Conservation (phyloP, 1,140 invertebrate genomes). For the Drosophila ironensis region DNA sequence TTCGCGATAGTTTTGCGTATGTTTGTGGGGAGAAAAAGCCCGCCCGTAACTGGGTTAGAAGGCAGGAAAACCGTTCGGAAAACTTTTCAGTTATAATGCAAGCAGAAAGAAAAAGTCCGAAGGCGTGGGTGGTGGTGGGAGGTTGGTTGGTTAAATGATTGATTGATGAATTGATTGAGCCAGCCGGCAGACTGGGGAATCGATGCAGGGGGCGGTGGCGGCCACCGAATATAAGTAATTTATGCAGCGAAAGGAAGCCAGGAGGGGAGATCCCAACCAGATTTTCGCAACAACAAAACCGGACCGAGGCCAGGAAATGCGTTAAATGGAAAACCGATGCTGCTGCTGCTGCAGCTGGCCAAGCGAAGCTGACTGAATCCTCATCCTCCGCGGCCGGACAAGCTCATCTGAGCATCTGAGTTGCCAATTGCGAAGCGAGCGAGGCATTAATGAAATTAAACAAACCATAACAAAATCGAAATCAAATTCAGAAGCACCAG, state of each 20-base stretch:
- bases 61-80: conserved; percentile 31
- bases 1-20: conserved; percentile 10
- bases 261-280: not conserved
- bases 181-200: not conserved
- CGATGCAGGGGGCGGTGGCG: too few relatives aligned
- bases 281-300: conserved; percentile 3
- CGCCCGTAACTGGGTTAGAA: conserved; percentile 63
- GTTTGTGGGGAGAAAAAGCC: conserved; percentile 23
- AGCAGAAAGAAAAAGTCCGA: conserved; percentile 4
- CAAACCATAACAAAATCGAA: conserved; percentile 61
- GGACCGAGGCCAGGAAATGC: conserved; percentile 25
- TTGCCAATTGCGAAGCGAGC: conserved; percentile 35
- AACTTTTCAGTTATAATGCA: not conserved
- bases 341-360: not conserved
- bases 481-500: conserved; percentile 24
- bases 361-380: conserved; percentile 6
- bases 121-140: conserved; percentile 27
- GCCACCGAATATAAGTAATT: conserved; percentile 20
- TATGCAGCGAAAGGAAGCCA: conserved; percentile 25
- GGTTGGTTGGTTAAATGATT: conserved; percentile 65
- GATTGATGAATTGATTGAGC: conserved; percentile 43
- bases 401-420: conserved; percentile 16
- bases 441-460: conserved; percentile 60
- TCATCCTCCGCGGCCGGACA: too few relatives aligned
- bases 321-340: conserved; percentile 5